Base-by-base conservation (phyloP, 2,113 vertebrate genomes). In the Corapipo altera region DNA sequence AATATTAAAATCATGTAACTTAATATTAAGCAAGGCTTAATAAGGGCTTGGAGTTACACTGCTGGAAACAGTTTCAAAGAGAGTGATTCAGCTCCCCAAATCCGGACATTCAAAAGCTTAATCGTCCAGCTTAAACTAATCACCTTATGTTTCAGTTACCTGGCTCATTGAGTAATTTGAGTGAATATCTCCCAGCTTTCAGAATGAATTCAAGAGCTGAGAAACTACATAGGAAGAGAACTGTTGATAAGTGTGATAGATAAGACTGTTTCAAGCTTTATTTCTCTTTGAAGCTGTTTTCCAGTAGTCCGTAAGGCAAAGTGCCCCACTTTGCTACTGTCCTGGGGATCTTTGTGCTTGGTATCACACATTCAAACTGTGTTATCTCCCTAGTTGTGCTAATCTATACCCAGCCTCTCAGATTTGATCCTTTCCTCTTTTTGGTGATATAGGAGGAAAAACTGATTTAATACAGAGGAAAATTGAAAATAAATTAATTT, bases 141-240 rank as follows among this genome's bases (percentile, higher is more conserved):
- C 76, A 89, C 76, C 87, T 96, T 92, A 94, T 92, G 87, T 77
- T 96, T 87, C 89, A 74, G 64, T 89, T 89, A 94, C 93, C 76
- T 95, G 87, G 59, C 69, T 95, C 91, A 89, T 80, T 96, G 93
- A 96, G 77, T 77, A 65, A 92, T 91, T 94, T 89, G 72, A 37
- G 51, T 37, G 76, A 77, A 48, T 95, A 71, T 92, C 46, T 59
- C 51, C 18, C 2, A 4, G 69, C 64, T 91, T 89, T 86, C 59
- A 17, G 14, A 81, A 85, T 11, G 30, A 88, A 91, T 89, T 91
- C 64, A 46, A 77, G 28, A 80, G 37, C 76, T 95, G 70, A 74
- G 58, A 74, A 86, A 28, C 41, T 41, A 10, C n/a, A n/a, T 44
- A 54, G 46, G 51, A 80, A 84, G 41, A 48, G 41, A 86, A 20